phyloP scores from a whole-genome alignment of 1,140 invertebrate species.

The Brachionus rubens region DNA sequence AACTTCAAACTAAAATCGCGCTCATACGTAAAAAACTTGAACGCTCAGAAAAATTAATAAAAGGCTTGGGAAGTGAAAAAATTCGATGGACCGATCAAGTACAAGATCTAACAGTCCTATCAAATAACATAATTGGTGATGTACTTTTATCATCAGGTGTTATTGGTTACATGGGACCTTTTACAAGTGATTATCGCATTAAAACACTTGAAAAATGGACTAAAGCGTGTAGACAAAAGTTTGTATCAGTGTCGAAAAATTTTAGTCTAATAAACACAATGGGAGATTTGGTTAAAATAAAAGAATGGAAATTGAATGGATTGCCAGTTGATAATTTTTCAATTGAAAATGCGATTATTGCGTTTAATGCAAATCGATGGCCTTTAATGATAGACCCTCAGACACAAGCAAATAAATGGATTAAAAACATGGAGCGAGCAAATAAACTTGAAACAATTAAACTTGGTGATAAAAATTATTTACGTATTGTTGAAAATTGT shows the following conservation, averaged over 20 bases:
- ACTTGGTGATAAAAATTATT: conserved; percentile 56
- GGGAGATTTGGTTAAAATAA: conserved; percentile 58
- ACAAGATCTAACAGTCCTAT: conserved; percentile 53
- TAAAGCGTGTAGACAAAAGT: conserved; percentile 54
- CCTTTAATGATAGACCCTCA: conserved; percentile 62
- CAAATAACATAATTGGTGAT: conserved; percentile 60
- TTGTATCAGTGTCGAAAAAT: conserved; percentile 55
- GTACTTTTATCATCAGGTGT: conserved; percentile 58
- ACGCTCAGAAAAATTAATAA: conserved; percentile 59
- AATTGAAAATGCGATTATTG: conserved; percentile 60
- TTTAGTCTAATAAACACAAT: conserved; percentile 57
- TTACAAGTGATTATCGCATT: conserved; percentile 58
- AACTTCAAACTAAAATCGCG: conserved; percentile 59
- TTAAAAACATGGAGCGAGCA: conserved; percentile 60
- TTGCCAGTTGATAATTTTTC: conserved; percentile 61
- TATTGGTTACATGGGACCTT: conserved; percentile 59
- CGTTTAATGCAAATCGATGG: conserved; percentile 57
- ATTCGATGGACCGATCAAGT: conserved; percentile 60
- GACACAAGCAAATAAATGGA: conserved; percentile 61
- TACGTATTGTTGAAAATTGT: conserved; percentile 58
- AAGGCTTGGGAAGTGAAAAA: conserved; percentile 60
- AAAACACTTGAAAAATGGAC: conserved; percentile 57
- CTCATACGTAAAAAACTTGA: conserved; percentile 59
- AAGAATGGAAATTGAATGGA: conserved; percentile 60
- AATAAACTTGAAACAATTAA: conserved; percentile 60